These are phyloP conservation scores for Carollia perspicillata DNA, from an alignment of 2,113 vertebrate genomes.

Conservation along the genomic window DNA sequence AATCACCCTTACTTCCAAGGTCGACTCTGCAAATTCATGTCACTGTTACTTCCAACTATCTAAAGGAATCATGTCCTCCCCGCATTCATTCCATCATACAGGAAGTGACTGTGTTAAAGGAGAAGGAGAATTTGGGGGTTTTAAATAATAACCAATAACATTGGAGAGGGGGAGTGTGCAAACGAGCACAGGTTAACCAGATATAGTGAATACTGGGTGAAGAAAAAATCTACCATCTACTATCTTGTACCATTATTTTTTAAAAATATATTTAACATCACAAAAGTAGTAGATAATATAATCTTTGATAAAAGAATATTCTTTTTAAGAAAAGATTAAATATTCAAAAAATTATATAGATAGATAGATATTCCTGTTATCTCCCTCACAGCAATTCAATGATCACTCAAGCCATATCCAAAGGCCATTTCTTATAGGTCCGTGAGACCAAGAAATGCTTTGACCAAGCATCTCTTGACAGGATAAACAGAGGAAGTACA, in stretches of 20 bases:
- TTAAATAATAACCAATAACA: background rate
- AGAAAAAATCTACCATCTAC: background rate
- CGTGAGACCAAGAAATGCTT: background rate
- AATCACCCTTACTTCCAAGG: background rate
- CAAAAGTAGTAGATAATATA: background rate
- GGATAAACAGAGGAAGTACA: background rate
- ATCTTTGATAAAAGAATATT: background rate
- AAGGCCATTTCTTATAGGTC: background rate
- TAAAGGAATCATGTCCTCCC: background rate
- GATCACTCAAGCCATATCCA: background rate
- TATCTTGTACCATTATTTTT: background rate
- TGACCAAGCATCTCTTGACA: background rate
- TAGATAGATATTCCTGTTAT: background rate
- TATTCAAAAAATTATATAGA: no score
- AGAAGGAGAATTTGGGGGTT: background rate
- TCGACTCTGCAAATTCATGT: background rate
- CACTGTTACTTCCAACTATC: background rate
- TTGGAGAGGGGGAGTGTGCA: fast-evolving
- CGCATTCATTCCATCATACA: background rate
- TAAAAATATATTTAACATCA: background rate
- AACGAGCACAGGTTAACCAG: background rate
- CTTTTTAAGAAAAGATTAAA: background rate
- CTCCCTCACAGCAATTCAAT: background rate
- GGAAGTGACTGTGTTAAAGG: background rate
- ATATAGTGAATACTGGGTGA: background rate